Conservation (phyloP, 2,797 vertebrate species). For the Pitangus sulphuratus region DNA sequence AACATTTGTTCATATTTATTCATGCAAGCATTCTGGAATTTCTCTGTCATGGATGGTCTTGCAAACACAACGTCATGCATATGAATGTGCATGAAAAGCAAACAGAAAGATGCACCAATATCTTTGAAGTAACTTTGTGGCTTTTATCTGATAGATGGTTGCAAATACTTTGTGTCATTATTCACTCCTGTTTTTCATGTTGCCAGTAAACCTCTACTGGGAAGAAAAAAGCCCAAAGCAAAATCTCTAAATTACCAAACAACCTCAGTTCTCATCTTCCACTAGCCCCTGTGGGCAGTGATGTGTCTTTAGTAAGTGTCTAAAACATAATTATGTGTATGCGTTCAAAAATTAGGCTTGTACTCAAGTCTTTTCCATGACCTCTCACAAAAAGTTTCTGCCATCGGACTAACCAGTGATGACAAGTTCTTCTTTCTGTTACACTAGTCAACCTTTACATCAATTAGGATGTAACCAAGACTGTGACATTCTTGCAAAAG, state of each 20-base stretch:
- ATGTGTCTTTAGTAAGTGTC: not conserved
- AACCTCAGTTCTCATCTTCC: not conserved
- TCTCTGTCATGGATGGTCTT: not conserved
- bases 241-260: not conserved
- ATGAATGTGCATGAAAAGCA: slow-evolving; percentile 10
- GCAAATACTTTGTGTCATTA: not conserved
- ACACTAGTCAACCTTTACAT: not conserved
- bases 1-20: slow-evolving; percentile 50
- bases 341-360: not conserved
- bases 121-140: not conserved
- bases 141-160: not conserved
- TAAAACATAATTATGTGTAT: not conserved
- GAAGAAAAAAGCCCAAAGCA: not conserved
- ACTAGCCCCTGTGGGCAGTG: not conserved
- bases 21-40: slow-evolving; percentile 5
- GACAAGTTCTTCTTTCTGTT: not conserved
- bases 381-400: not conserved
- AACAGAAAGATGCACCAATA: slow-evolving; percentile 11
- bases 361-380: not conserved
- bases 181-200: not conserved
- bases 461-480: not conserved
- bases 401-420: not conserved
- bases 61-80: slow-evolving; percentile 3
- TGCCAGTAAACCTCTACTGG: not conserved
- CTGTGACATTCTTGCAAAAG: not conserved